Evolutionary conservation across 2,113 vertebrate species (phyloP).

Genomic region (Nymphicus hollandicus): DNA sequence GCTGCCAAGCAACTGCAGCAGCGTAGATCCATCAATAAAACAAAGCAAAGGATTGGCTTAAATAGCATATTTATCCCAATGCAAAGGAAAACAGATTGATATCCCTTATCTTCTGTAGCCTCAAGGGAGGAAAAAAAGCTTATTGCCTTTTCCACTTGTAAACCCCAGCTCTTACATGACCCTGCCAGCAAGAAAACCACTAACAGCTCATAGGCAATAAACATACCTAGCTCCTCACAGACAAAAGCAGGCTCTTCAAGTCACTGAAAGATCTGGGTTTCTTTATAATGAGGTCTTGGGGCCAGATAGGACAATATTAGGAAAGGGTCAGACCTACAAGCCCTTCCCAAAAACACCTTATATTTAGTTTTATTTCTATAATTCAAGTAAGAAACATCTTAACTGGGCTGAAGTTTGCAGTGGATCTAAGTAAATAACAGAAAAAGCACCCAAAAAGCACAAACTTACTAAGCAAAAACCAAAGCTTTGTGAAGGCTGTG

Average conservation of each 20-base stretch:
- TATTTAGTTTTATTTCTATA: no score
- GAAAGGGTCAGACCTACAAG: neutral
- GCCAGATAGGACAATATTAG: rapidly evolving
- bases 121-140: neutral
- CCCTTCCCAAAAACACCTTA: neutral
- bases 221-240: neutral
- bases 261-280: neutral
- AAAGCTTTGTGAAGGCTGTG: neutral
- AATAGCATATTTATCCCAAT: neutral
- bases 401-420: neutral
- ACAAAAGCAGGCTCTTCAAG: neutral
- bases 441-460: neutral
- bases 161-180: neutral
- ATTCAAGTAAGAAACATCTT: neutral
- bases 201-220: neutral
- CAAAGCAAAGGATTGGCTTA: neutral
- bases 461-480: neutral
- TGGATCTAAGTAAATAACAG: neutral
- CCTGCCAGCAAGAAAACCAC: neutral
- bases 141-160: neutral
- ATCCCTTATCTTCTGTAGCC: neutral
- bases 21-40: neutral
- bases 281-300: rapidly evolving
- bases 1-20: neutral
- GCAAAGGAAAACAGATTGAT: neutral